Base-by-base conservation (phyloP, 1,140 invertebrate genomes). In the Platorchestia sp. region DNA sequence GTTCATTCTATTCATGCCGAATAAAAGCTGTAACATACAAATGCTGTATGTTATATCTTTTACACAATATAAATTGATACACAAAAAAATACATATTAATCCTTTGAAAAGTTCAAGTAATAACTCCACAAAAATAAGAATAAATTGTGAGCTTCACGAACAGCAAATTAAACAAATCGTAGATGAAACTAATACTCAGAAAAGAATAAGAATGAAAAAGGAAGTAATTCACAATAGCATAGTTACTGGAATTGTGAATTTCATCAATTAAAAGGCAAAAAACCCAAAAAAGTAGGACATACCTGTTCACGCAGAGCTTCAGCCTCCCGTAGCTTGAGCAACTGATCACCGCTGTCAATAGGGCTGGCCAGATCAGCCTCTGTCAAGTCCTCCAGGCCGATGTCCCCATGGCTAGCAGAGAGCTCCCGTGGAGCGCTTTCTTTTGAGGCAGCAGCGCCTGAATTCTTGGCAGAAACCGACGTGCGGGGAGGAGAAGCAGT, bases 361-460 rank as follows among this genome's bases (percentile, higher is more conserved):
- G 43, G 36, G 40, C 91, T 93, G 45, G 45, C 91, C 41, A 93
- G 91, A 41, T 93, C 91, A 0, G 6, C 91, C 45, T 93, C 91
- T 14, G 91, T 93, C 43, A 93, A n/a, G 91, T 93, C 91, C 43
- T 93, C 91, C 6, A 93, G 40, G 5, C 91, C 91, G 5, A 93
- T 41, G 40, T 93, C 91, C 0, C 10, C 40, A n/a, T 44, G 91
- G 36, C 91, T 93, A 14, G 91, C 91, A 0, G 43, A 45, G 19
- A 93, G 36, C 91, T 93, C 91, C 3, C 91, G 43, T 10, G 91
- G 91, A 41, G 91, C 91, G 45, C 45, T 93, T 47, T 93, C 91
- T n/a, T 44, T 93, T 41, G 91, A 10, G 43, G 22, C 45, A 93
- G 91, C 40, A 36, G 89, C n/a, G 44, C 41, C 89, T 14, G 36